A percentile compares a stretch with the other conserved stretches of the same genome.
phyloP scores from a whole-genome alignment of 2,888 invertebrate genomes.

The Trachelus stipa region DNA sequence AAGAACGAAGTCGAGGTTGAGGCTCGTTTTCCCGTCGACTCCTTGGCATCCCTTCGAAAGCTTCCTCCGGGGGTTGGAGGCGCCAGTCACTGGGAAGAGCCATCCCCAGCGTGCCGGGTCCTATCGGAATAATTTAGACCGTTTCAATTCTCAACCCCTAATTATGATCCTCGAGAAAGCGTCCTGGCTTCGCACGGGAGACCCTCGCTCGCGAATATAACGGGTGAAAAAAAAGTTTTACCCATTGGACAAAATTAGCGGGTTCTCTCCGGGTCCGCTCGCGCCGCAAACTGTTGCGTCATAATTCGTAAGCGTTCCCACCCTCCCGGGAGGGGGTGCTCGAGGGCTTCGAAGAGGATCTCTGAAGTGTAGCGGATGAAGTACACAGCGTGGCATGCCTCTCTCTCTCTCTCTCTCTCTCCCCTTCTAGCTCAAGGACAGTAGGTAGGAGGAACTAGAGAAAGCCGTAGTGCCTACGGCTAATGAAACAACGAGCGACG shows the following conservation, averaged over 20 bases:
- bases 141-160: not conserved
- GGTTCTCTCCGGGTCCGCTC: not conserved
- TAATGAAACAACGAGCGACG: conserved; percentile 49
- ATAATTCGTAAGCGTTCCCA: conserved; percentile 43
- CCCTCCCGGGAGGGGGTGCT: not conserved
- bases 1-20: conserved; percentile 26
- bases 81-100: not conserved
- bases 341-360: not conserved
- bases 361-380: not conserved
- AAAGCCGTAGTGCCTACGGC: conserved; percentile 31
- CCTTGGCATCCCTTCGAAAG: conserved; percentile 32
- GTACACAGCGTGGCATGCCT: not conserved
- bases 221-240: not conserved
- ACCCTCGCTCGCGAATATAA: not conserved
- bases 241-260: not conserved
- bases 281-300: conserved; percentile 61
- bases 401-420: not conserved
- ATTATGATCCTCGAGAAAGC: not conserved
- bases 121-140: not conserved
- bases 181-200: not conserved
- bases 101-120: not conserved
- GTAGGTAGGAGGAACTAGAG: not conserved
- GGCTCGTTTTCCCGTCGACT: conserved; percentile 47
- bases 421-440: not conserved
- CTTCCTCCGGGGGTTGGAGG: not conserved